Base-by-base conservation (phyloP, 2,797 vertebrate species). In the Lepilemur ruficaudatus region DNA sequence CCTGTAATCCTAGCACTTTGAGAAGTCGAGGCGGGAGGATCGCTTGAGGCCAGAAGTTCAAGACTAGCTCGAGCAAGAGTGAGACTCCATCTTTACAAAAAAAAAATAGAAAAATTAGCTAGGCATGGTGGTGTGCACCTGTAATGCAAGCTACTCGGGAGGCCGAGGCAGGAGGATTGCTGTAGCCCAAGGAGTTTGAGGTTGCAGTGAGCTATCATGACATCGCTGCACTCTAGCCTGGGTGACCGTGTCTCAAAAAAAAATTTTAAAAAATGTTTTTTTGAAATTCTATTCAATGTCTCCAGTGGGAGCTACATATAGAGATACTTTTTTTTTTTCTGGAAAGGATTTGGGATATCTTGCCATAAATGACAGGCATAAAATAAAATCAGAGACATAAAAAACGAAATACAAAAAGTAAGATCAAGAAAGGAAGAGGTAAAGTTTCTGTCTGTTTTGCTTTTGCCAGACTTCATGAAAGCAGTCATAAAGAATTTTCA, bases 321-420 rank as follows among this genome's bases (percentile, higher is more conserved):
- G 17, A 93, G 15, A 55, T 35, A 35, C 25, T 13, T 75, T n/a
- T 89, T 23, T 89, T 23, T 28, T 59, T 93, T 84, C 76, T 50
- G 4, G 59, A 69, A 89, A 94, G 55, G 30, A 30, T 80, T 69
- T 82, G 35, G 63, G 48, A 57, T 14, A 52, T 59, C 20, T 46
- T 50, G 46, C 48, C 38, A 15, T 65, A 43, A 57, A 22, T 63
- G 61, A 70, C n/a, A 88, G 46, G 41, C 55, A 43, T 70, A 81
- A 96, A 96, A 92, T 89, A 70, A 88, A 93, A 35, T 69, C 67
- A 72, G 48, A 59, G 32, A 65, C 69, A 67, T 48, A 43, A 50
- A 43, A 43, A 93, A 57, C 82, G 57, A 11, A 72, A 30, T 43
- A 38, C 38, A 50, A 88, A 94, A 63, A 48, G 78, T 85, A 85